Evolutionary conservation across 2,113 vertebrate genomes (phyloP).

Genomic region (Xenopus laevis): DNA sequence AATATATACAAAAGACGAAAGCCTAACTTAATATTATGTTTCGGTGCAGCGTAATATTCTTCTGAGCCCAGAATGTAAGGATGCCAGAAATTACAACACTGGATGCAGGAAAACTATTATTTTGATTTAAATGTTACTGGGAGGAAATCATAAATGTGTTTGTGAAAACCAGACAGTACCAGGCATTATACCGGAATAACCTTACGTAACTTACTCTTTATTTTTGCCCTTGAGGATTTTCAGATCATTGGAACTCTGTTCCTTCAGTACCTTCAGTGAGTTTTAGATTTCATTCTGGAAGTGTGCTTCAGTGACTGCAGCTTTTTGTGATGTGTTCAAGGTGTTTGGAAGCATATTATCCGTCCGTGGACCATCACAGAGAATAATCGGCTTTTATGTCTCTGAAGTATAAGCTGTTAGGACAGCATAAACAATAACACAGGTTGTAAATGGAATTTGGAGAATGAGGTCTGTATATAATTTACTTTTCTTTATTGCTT

Average conservation of each 20-base stretch:
- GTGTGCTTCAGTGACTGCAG: neutral
- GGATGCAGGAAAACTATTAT: constrained; percentile 7
- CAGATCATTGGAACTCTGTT: neutral
- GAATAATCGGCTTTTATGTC: too few species aligned
- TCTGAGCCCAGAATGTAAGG: constrained; percentile 18
- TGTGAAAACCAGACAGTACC: constrained; percentile 22
- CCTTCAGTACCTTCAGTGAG: neutral
- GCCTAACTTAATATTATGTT: constrained; percentile 15
- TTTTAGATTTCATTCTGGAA: neutral
- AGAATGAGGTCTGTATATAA: neutral
- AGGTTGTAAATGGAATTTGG: neutral
- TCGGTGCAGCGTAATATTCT: neutral
- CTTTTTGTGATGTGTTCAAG: neutral
- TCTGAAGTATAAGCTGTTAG: too few species aligned
- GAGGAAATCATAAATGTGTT: constrained; percentile 28
- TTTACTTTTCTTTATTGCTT: too few species aligned
- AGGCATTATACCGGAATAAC: constrained; percentile 4
- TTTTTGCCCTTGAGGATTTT: neutral
- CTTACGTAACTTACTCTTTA: constrained; percentile 14
- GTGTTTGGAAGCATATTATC: neutral
- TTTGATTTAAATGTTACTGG: constrained; percentile 22
- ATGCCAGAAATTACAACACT: constrained; percentile 25
- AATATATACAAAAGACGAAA: neutral
- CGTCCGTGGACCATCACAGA: neutral
- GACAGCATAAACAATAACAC: neutral